These are phyloP conservation scores for Lathronympha strigana DNA, from an alignment of 2,888 invertebrate species.

Conservation along the genomic window DNA sequence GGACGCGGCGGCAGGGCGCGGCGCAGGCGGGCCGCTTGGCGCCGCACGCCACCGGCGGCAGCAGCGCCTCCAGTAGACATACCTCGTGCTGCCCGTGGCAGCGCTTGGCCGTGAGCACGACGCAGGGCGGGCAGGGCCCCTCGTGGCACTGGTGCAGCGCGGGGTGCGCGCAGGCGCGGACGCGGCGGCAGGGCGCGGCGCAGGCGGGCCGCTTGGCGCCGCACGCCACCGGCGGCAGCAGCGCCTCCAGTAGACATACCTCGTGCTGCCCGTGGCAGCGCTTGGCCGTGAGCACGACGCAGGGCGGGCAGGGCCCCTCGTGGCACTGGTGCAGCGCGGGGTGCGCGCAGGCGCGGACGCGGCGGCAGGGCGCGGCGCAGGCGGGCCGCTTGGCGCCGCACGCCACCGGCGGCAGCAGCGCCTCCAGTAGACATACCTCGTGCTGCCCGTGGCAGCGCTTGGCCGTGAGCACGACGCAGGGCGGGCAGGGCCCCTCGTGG, in stretches of 20 bases:
- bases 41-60: too few species aligned
- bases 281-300: conserved; percentile 91
- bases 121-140: too few species aligned
- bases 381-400: too few species aligned
- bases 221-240: too few species aligned
- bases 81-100: conserved; percentile 91
- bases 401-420: too few species aligned
- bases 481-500: too few species aligned
- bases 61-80: too few species aligned
- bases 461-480: conserved; percentile 91
- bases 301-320: conserved; percentile 88
- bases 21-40: too few species aligned
- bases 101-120: conserved; percentile 90
- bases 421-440: conserved; percentile 91
- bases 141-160: conserved; percentile 88
- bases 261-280: conserved; percentile 92
- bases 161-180: conserved; percentile 89
- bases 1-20: conserved; percentile 85
- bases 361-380: conserved; percentile 85
- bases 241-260: too few species aligned
- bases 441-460: conserved; percentile 92
- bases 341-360: conserved; percentile 91
- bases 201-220: too few species aligned
- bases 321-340: conserved; percentile 94
- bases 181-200: conserved; percentile 66